Conservation (phyloP, 2,113 vertebrate species). For the Thinocorus orbignyianus region DNA sequence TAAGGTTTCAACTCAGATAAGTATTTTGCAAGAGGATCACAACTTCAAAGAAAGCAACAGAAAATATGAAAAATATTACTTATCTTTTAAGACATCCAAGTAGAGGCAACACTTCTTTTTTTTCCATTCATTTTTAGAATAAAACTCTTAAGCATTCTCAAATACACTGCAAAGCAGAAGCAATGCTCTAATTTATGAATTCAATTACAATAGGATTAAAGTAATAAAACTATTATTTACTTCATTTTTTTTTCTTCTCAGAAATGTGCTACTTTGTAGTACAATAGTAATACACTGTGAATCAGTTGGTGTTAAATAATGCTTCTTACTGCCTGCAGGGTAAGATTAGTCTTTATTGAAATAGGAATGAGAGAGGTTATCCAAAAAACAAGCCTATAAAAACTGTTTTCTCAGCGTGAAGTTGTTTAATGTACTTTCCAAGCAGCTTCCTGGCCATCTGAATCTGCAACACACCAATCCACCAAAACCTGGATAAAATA, state of each 20-base stretch:
- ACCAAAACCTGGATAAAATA: neutral
- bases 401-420: neutral
- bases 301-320: slow-evolving; percentile 18
- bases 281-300: neutral
- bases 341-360: neutral
- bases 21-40: neutral
- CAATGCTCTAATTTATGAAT: slow-evolving; percentile 5
- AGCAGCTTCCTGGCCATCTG: neutral
- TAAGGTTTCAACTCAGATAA: neutral
- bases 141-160: neutral
- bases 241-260: slow-evolving; percentile 24
- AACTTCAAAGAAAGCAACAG: neutral
- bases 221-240: slow-evolving; percentile 10
- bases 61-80: neutral
- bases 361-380: neutral
- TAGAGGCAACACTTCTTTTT: neutral
- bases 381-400: neutral
- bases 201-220: slow-evolving; percentile 6
- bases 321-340: neutral
- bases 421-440: neutral
- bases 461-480: neutral
- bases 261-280: neutral
- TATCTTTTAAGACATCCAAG: neutral
- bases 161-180: neutral
- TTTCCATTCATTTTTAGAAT: neutral